Percentiles rank a stretch among this genome's conserved stretches.
These are phyloP conservation scores for Ephialtes manifestator DNA, from an alignment of 2,888 invertebrate species.

Conservation along the genomic window DNA sequence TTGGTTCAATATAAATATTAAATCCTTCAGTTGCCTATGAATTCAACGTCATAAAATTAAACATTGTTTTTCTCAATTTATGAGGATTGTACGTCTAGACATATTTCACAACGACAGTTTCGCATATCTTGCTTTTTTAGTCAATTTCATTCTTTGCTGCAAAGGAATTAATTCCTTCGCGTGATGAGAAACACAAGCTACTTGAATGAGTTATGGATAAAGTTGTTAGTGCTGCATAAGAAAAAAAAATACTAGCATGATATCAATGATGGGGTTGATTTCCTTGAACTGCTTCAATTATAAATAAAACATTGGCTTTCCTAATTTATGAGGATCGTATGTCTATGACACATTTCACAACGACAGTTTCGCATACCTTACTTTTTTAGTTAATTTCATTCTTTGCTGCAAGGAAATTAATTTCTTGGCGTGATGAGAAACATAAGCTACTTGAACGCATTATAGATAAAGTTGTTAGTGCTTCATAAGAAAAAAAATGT, in stretches of 20 bases:
- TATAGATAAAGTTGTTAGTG: background rate
- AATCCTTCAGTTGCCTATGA: too few relatives aligned
- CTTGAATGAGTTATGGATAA: background rate
- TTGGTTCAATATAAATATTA: too few relatives aligned
- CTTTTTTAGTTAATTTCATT: background rate
- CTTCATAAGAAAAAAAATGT: too few relatives aligned
- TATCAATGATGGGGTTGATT: background rate
- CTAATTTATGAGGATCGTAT: too few relatives aligned
- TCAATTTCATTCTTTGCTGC: background rate
- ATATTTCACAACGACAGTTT: slow-evolving; percentile 43
- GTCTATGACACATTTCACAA: slow-evolving; percentile 54
- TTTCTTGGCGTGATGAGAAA: background rate
- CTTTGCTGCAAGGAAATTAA: background rate
- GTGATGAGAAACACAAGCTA: background rate
- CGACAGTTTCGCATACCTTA: background rate
- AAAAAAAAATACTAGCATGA: background rate
- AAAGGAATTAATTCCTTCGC: slow-evolving; percentile 7
- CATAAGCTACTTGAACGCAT: background rate
- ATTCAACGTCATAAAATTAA: too few relatives aligned
- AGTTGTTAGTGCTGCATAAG: background rate
- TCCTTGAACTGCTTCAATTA: too few relatives aligned
- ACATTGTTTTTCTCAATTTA: too few relatives aligned
- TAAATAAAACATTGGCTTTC: too few relatives aligned
- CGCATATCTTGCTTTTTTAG: background rate
- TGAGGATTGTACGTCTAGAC: slow-evolving; percentile 48